Percentiles rank a stretch among this genome's conserved stretches.
Evolutionary conservation across 2,113 vertebrate genomes (phyloP).

Genomic region (Chunga burmeisteri): DNA sequence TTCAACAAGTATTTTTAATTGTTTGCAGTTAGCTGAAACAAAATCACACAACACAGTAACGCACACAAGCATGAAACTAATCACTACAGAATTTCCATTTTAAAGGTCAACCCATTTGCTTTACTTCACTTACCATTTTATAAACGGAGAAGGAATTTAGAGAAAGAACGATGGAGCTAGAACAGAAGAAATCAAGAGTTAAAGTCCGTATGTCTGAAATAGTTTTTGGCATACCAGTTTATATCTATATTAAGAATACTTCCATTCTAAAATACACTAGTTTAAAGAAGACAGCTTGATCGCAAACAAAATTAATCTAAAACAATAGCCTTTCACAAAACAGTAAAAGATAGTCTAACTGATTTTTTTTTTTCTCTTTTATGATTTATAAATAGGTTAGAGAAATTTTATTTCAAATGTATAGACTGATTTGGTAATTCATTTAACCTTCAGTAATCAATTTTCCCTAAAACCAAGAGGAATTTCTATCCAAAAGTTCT

Average conservation of each 20-base stretch:
- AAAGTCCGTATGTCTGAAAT: not conserved
- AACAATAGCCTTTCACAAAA: not conserved
- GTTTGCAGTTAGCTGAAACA: not conserved
- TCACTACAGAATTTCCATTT: not conserved
- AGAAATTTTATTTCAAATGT: not conserved
- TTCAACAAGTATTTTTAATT: not conserved
- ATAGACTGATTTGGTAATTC: not conserved
- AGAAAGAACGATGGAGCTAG: not conserved
- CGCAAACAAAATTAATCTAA: not conserved
- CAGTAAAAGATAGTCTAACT: not conserved
- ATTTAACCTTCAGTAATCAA: not conserved
- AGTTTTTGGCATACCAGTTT: not conserved
- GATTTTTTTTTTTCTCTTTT: not conserved
- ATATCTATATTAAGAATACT: not conserved
- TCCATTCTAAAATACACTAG: not conserved
- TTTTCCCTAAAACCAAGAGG: not conserved
- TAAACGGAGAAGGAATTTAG: not conserved
- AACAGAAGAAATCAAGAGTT: not conserved
- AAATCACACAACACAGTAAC: not conserved
- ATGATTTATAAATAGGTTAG: not conserved
- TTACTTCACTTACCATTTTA: not conserved
- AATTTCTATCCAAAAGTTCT: not conserved
- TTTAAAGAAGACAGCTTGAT: not conserved
- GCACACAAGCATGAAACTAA: not conserved
- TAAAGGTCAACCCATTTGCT: not conserved